Evolutionary conservation across 2,888 invertebrate species (phyloP).

Genomic region (Carterocephalus palaemon): DNA sequence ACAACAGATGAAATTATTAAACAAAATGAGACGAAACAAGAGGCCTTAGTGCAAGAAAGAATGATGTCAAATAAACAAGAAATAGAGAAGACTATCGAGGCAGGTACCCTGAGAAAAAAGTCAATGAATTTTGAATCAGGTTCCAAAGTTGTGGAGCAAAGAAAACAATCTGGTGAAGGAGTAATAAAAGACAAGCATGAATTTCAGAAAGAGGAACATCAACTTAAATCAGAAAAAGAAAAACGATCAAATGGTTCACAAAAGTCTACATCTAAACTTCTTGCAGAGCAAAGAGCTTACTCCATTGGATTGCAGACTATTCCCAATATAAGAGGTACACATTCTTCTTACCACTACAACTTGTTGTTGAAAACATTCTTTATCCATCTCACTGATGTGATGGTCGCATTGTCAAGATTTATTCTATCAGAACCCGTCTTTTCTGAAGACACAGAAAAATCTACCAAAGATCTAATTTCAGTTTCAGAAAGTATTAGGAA

Average conservation of each 20-base stretch:
- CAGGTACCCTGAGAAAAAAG: constrained; percentile 39
- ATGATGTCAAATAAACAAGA: constrained; percentile 37
- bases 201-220: constrained; percentile 2
- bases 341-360: constrained; percentile 56
- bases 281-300: constrained; percentile 54
- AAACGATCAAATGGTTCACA: constrained; percentile 15
- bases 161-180: constrained; percentile 23
- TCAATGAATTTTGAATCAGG: constrained; percentile 34
- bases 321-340: constrained; percentile 55
- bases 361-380: constrained; percentile 66
- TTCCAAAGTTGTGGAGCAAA: constrained; percentile 9
- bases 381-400: constrained; percentile 68
- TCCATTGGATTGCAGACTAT: constrained; percentile 61
- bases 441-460: constrained; percentile 27
- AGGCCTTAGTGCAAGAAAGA: constrained; percentile 33
- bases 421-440: constrained; percentile 52
- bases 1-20: constrained; percentile 31
- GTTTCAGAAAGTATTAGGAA: constrained; percentile 13
- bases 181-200: constrained; percentile 22
- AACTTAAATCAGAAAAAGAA: constrained; percentile 8
- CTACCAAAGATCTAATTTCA: not conserved
- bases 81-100: constrained; percentile 39
- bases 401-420: constrained; percentile 66
- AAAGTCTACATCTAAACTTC: constrained; percentile 33
- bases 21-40: constrained; percentile 29